These are phyloP conservation scores for Enteromius trimaculatus DNA, from an alignment of 2,797 vertebrate species.

Conservation along the genomic window DNA sequence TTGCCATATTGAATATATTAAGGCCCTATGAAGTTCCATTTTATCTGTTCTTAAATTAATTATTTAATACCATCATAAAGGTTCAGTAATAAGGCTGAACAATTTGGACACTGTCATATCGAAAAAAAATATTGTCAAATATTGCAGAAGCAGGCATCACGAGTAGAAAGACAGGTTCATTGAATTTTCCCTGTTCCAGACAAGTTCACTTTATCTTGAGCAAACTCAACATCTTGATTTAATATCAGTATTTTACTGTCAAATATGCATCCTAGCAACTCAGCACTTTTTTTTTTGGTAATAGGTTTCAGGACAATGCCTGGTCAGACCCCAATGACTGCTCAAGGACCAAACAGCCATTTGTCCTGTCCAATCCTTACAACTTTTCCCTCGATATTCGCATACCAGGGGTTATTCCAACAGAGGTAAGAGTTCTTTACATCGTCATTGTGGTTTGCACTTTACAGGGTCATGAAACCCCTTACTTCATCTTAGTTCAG, in stretches of 20 bases:
- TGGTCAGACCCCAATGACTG: constrained; percentile 81
- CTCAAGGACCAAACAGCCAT: constrained; percentile 73
- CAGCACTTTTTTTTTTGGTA: not conserved
- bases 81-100: not conserved
- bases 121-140: not conserved
- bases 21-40: not conserved
- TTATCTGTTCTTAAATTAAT: not conserved
- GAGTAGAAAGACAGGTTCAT: not conserved
- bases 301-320: constrained; percentile 82
- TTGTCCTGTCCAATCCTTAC: constrained; percentile 77
- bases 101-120: not conserved
- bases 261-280: not conserved
- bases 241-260: not conserved
- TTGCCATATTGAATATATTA: not conserved
- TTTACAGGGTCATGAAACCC: no score
- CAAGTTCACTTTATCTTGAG: not conserved
- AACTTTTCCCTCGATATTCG: constrained; percentile 89
- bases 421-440: constrained; percentile 77
- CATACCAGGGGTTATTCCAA: constrained; percentile 89
- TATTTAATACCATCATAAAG: not conserved
- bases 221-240: not conserved
- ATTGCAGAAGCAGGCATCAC: not conserved
- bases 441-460: not conserved
- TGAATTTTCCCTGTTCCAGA: not conserved
- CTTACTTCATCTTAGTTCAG: not conserved